Percentiles rank a stretch among this genome's conserved stretches.
phyloP scores from a whole-genome alignment of 2,797 vertebrate species.

The Calcarius lapponicus region DNA sequence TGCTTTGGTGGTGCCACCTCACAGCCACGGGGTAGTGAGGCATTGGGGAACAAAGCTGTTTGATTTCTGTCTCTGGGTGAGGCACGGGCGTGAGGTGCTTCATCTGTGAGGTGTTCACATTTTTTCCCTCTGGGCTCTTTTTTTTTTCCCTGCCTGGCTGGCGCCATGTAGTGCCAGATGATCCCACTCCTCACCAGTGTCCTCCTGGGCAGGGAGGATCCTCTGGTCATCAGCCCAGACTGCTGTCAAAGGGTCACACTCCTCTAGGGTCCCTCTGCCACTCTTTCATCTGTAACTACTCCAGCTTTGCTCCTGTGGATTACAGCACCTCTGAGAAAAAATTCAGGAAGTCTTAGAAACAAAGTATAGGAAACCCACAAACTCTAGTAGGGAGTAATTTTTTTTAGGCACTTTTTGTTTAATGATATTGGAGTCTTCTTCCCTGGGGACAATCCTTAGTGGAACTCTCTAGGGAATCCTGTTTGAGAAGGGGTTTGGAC shows the following conservation, averaged over 20 bases:
- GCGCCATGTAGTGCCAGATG: neutral
- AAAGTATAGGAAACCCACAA: neutral
- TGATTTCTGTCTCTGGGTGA: neutral
- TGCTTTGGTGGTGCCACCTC: neutral
- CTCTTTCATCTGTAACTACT: neutral
- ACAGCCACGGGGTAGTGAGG: rapidly evolving
- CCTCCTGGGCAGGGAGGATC: neutral
- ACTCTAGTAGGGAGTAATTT: neutral
- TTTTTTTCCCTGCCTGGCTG: neutral
- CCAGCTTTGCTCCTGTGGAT: neutral
- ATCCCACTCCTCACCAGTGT: neutral
- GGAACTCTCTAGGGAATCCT: neutral
- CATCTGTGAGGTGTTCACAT: neutral
- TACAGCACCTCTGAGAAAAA: neutral
- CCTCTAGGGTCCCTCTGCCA: no score
- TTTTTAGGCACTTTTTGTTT: neutral
- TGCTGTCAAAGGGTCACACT: neutral
- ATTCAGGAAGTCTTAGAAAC: neutral
- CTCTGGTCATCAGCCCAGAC: neutral
- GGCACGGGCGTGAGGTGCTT: neutral
- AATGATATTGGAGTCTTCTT: neutral
- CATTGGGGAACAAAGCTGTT: rapidly evolving
- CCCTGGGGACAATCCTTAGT: neutral
- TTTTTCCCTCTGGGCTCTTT: neutral
- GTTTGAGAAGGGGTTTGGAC: neutral